These are phyloP conservation scores for Chroicocephalus ridibundus DNA, from an alignment of 2,113 vertebrate species.

Conservation along the genomic window DNA sequence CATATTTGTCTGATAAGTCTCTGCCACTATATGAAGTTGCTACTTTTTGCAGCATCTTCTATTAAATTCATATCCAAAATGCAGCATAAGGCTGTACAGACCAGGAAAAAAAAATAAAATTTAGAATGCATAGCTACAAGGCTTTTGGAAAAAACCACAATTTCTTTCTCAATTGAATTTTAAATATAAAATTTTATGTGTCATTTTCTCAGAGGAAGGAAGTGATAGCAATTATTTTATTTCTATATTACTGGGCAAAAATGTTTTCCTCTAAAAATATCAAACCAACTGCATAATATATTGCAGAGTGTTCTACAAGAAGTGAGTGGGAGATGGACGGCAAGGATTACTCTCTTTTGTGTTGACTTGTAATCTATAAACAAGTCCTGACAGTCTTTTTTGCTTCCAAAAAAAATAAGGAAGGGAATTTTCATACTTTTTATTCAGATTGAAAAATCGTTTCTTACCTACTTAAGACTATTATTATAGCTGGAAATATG, in stretches of 20 bases:
- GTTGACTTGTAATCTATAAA: neutral
- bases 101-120: neutral
- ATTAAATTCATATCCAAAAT: neutral
- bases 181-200: neutral
- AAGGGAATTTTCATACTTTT: neutral
- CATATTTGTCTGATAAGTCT: neutral
- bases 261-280: conserved; percentile 4
- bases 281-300: neutral
- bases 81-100: neutral
- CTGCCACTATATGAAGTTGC: neutral
- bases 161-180: neutral
- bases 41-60: neutral
- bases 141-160: neutral
- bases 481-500: neutral
- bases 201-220: conserved; percentile 3
- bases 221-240: neutral
- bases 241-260: neutral
- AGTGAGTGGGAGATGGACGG: neutral
- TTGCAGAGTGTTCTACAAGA: neutral
- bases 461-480: neutral
- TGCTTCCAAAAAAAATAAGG: neutral
- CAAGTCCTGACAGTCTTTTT: neutral
- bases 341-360: neutral
- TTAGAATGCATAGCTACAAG: neutral
- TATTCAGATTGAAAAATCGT: neutral